phyloP scores from a whole-genome alignment of 2,888 invertebrate genomes.

The Monoplex corrugatus region DNA sequence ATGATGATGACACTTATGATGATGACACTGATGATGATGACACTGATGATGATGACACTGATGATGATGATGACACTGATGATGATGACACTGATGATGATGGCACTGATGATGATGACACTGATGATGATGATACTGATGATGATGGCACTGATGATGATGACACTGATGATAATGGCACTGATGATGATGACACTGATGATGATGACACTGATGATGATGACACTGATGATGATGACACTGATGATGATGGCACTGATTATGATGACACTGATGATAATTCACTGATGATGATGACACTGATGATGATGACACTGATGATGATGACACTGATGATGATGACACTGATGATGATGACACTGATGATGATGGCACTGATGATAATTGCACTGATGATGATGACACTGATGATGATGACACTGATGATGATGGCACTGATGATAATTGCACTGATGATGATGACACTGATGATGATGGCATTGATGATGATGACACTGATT shows the following conservation, averaged over 20 bases:
- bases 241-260: background rate
- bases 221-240: background rate
- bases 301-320: too few relatives aligned
- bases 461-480: background rate
- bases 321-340: too few relatives aligned
- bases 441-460: background rate
- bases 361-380: background rate
- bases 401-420: too few relatives aligned
- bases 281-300: too few relatives aligned
- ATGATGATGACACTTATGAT: slow-evolving; percentile 54
- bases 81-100: slow-evolving; percentile 26
- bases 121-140: slow-evolving; percentile 24
- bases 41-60: background rate
- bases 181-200: slow-evolving; percentile 31
- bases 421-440: background rate
- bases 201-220: slow-evolving; percentile 7
- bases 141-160: background rate
- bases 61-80: background rate
- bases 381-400: too few relatives aligned
- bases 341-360: background rate
- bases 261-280: too few relatives aligned
- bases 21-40: slow-evolving; percentile 54
- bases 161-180: background rate
- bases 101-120: slow-evolving; percentile 27
- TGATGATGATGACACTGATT: background rate